Conservation (phyloP, 2,888 invertebrate species). For the Globia sparganii region DNA sequence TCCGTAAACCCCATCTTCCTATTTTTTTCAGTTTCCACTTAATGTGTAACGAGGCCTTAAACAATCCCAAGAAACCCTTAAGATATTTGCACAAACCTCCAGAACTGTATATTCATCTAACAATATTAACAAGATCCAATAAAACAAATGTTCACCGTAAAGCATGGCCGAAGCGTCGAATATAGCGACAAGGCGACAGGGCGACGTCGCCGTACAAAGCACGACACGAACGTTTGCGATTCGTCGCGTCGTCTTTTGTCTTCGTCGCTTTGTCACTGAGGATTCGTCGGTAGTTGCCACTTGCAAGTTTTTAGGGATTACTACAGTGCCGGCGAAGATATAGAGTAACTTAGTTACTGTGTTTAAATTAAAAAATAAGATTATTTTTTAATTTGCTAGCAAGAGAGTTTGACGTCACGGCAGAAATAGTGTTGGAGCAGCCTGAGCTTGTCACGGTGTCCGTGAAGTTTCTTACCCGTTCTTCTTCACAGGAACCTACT, state of each 20-base stretch:
- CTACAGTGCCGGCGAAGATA: constrained; percentile 1
- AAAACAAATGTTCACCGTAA: constrained; percentile 47
- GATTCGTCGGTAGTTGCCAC: constrained; percentile 65
- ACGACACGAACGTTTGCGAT: constrained; percentile 52
- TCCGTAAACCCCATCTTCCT: not conserved
- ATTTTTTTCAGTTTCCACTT: too few species aligned
- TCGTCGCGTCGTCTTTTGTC: constrained; percentile 68
- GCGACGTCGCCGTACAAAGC: constrained; percentile 46
- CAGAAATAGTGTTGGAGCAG: not conserved
- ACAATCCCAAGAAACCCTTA: not conserved
- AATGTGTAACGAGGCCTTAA: not conserved
- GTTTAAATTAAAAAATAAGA: not conserved
- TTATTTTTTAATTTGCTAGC: too few species aligned
- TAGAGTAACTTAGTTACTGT: not conserved
- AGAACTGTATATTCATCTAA: constrained; percentile 1
- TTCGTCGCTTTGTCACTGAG: constrained; percentile 64
- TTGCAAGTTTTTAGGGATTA: constrained; percentile 31
- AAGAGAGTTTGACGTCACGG: not conserved
- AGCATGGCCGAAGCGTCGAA: constrained; percentile 35
- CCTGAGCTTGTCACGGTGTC: not conserved
- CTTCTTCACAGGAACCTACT: not conserved
- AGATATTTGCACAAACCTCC: not conserved
- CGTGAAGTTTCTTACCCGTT: not conserved
- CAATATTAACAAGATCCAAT: constrained; percentile 24
- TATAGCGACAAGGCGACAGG: constrained; percentile 43